Percentiles rank a stretch among this genome's conserved stretches.
Evolutionary conservation across 2,797 vertebrate genomes (phyloP).

Genomic region (Onychomys torridus): DNA sequence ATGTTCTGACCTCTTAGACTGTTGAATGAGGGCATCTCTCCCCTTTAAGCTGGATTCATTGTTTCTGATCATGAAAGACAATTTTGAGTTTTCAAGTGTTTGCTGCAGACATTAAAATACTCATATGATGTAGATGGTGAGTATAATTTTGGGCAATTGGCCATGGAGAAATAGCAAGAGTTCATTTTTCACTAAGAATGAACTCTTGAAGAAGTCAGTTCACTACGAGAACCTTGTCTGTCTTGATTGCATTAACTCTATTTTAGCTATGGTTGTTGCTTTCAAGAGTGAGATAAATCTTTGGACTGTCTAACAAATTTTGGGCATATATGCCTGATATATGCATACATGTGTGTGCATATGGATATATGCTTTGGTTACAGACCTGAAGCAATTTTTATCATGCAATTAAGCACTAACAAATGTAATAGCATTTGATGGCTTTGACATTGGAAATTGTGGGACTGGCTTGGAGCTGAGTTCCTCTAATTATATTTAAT

Average conservation of each 20-base stretch:
- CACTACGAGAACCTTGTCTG: fast-evolving
- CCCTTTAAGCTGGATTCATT: neutral
- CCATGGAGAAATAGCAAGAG: neutral
- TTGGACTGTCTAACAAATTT: neutral
- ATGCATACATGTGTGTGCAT: neutral
- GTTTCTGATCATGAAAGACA: neutral
- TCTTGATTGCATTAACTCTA: fast-evolving
- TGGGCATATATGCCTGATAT: neutral
- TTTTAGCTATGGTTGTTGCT: neutral
- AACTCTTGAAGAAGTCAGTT: neutral
- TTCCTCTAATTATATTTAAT: slow-evolving; percentile 74
- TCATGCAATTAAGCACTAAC: neutral
- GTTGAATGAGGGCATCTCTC: too few relatives aligned
- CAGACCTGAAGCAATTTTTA: neutral
- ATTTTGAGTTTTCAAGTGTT: neutral
- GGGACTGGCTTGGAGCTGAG: slow-evolving; percentile 37
- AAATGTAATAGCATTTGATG: neutral
- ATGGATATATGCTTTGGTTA: neutral
- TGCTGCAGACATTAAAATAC: neutral
- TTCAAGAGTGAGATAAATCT: neutral
- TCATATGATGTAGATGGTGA: neutral
- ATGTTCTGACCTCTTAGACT: neutral
- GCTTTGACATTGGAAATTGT: neutral
- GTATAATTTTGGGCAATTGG: neutral
- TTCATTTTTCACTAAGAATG: neutral